Percentiles rank a stretch among this genome's conserved stretches.
These are phyloP conservation scores for Amorpha juglandis DNA, from an alignment of 2,888 invertebrate genomes.

Conservation along the genomic window DNA sequence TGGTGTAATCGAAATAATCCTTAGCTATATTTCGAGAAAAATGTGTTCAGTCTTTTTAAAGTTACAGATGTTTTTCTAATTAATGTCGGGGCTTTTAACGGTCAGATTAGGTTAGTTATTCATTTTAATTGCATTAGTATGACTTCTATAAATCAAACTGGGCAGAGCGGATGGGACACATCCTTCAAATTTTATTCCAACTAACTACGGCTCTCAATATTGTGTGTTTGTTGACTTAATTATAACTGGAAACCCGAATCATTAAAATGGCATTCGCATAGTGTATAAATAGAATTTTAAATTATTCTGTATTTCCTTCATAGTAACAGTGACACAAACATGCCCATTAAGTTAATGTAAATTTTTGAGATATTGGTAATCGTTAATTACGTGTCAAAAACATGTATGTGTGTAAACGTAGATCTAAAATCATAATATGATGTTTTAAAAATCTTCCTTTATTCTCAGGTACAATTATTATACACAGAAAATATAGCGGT, in stretches of 20 bases:
- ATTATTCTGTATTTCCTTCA: background rate
- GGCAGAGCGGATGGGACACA: constrained; percentile 40
- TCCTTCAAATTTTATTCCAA: constrained; percentile 31
- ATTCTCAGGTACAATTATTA: constrained; percentile 72
- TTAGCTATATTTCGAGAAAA: no score
- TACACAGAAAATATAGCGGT: constrained; percentile 69
- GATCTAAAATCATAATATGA: no score
- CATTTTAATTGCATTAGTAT: background rate
- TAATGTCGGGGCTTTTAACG: no score
- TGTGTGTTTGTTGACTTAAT: constrained; percentile 19
- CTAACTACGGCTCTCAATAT: constrained; percentile 27
- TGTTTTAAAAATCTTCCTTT: no score
- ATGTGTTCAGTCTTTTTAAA: no score
- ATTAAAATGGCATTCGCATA: constrained; percentile 13
- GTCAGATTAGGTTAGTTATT: no score
- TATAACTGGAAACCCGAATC: background rate
- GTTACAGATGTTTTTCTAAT: no score
- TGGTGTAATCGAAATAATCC: no score
- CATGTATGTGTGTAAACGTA: no score
- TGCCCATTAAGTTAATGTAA: background rate
- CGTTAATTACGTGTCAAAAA: no score
- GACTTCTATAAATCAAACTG: background rate
- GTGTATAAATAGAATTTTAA: background rate
- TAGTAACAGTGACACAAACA: background rate
- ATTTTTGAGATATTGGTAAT: no score